phyloP scores from a whole-genome alignment of 2,113 vertebrate genomes.

The Callopanchax toddi region DNA sequence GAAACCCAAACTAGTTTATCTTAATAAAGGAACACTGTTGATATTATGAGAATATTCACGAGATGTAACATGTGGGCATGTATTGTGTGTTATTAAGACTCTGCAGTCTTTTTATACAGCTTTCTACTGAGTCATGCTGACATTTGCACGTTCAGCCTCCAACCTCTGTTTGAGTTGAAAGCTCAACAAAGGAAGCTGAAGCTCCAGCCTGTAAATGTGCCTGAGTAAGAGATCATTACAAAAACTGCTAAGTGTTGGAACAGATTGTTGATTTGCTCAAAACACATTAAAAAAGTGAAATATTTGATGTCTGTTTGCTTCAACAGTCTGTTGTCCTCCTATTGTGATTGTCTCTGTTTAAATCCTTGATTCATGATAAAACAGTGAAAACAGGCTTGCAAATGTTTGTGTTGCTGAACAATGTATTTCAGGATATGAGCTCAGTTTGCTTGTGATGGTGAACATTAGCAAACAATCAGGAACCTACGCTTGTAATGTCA shows the following conservation, averaged over 20 bases:
- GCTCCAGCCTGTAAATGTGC: neutral
- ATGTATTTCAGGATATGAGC: conserved; percentile 4
- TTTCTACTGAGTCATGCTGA: conserved; percentile 1
- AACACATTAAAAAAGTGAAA: neutral
- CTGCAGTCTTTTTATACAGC: neutral
- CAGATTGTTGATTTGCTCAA: neutral
- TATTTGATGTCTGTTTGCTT: neutral
- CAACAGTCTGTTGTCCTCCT: neutral
- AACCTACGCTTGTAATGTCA: no score
- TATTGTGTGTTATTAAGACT: neutral
- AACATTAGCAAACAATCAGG: conserved; percentile 2
- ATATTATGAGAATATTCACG: neutral
- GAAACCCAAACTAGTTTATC: neutral
- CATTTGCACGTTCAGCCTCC: neutral
- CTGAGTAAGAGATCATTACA: neutral
- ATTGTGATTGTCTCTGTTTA: neutral
- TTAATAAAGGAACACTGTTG: neutral
- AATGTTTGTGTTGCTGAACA: neutral
- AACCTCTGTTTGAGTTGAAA: neutral
- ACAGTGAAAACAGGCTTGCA: neutral
- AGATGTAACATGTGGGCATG: neutral
- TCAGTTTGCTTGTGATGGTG: conserved; percentile 21
- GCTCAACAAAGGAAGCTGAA: neutral
- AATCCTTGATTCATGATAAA: neutral
- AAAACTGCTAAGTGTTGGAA: neutral